Evolutionary conservation across 2,113 vertebrate species (phyloP).

Genomic region (Eptesicus fuscus): DNA sequence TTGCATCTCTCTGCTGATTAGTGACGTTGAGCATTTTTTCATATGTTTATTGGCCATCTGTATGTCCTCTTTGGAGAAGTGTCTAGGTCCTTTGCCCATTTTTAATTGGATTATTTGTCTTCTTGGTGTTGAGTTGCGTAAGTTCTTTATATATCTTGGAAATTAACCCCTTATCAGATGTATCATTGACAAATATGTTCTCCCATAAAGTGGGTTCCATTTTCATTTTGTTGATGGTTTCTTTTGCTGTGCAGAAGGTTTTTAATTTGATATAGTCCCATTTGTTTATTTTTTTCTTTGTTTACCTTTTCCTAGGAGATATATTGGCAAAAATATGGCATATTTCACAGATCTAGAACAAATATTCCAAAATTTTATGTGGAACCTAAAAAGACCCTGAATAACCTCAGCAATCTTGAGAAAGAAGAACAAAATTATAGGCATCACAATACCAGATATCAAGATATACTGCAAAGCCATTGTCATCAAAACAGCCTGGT

Average conservation of each 20-base stretch:
- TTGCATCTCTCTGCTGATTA: too few species aligned
- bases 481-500: not conserved
- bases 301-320: not conserved
- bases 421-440: not conserved
- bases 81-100: not conserved
- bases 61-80: not conserved
- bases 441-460: not conserved
- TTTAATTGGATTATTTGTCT: not conserved
- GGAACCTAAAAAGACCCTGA: not conserved
- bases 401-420: not conserved
- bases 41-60: not conserved
- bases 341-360: not conserved
- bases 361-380: not conserved
- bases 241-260: not conserved
- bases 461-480: not conserved
- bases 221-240: not conserved
- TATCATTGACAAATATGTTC: not conserved
- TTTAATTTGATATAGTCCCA: not conserved
- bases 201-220: not conserved
- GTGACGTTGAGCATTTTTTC: too few species aligned
- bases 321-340: not conserved
- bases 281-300: not conserved
- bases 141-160: not conserved
- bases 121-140: not conserved
- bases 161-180: not conserved